These are phyloP conservation scores for Drosophila parabipectinata DNA, from an alignment of 1,140 invertebrate genomes.

Conservation along the genomic window DNA sequence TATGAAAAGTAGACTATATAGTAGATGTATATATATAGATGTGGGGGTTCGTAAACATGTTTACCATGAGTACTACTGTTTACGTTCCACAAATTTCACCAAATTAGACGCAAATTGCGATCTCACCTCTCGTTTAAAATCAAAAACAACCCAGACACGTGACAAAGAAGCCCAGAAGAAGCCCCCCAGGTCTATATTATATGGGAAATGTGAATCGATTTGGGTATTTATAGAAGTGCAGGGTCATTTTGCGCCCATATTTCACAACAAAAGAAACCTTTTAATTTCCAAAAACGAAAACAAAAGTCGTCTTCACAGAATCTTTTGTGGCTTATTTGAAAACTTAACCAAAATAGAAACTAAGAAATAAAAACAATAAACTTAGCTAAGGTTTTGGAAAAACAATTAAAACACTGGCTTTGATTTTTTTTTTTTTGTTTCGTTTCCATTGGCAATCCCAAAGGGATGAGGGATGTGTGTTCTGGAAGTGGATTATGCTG, in stretches of 20 bases:
- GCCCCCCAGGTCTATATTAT: neutral
- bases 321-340: neutral
- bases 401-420: slow-evolving; percentile 3
- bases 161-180: slow-evolving; percentile 6
- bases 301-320: neutral
- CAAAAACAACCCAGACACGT: slow-evolving; percentile 37
- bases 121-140: slow-evolving; percentile 22
- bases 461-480: neutral
- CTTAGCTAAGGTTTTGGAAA: too few species aligned
- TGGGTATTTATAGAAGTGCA: slow-evolving; percentile 40
- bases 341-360: too few species aligned
- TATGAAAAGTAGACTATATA: too few species aligned
- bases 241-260: slow-evolving; percentile 43
- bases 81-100: slow-evolving; percentile 50
- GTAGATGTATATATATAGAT: neutral
- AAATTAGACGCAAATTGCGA: slow-evolving; percentile 45
- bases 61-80: slow-evolving; percentile 60
- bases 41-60: slow-evolving; percentile 54
- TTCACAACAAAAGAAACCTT: slow-evolving; percentile 52
- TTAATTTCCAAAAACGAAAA: slow-evolving; percentile 13
- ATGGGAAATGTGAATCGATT: slow-evolving; percentile 49
- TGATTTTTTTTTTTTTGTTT: slow-evolving; percentile 15
- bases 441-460: slow-evolving; percentile 22
- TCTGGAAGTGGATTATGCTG: neutral
- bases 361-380: too few species aligned